phyloP scores from a whole-genome alignment of 2,113 vertebrate genomes.

The Nesogale talazaci region DNA sequence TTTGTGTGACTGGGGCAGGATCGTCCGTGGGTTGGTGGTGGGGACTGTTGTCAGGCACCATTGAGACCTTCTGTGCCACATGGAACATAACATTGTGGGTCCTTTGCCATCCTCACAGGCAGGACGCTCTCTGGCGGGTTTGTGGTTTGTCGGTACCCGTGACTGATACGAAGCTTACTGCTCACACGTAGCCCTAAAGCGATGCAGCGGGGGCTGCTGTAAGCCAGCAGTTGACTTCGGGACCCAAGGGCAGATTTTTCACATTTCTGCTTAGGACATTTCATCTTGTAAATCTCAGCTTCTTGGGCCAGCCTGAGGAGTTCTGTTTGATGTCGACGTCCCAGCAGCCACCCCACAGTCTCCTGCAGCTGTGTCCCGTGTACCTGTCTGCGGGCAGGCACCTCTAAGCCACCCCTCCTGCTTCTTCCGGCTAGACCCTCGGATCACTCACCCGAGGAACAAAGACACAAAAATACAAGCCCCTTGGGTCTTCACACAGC shows the following conservation, averaged over 20 bases:
- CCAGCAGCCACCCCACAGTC: not conserved
- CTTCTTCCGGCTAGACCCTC: not conserved
- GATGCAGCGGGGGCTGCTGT: not conserved
- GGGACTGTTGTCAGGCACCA: rapidly evolving
- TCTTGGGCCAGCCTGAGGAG: slow-evolving; percentile 7
- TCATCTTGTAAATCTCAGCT: not conserved
- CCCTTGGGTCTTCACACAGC: not conserved
- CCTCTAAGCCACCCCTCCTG: not conserved
- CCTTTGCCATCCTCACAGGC: not conserved
- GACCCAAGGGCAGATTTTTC: not conserved
- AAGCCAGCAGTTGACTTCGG: not conserved
- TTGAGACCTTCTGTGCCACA: no score
- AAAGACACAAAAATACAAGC: not conserved
- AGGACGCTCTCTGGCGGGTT: rapidly evolving
- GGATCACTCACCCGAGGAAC: not conserved
- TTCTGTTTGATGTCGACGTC: not conserved
- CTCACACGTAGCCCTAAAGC: not conserved
- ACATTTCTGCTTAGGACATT: not conserved
- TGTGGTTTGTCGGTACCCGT: not conserved
- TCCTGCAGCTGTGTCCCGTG: not conserved
- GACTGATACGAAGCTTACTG: not conserved
- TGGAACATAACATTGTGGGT: no score
- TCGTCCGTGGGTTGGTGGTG: no score
- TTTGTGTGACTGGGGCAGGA: no score
- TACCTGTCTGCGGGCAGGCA: not conserved